Conservation (phyloP, 2,113 vertebrate genomes). For the Daphoenositta chrysoptera region DNA sequence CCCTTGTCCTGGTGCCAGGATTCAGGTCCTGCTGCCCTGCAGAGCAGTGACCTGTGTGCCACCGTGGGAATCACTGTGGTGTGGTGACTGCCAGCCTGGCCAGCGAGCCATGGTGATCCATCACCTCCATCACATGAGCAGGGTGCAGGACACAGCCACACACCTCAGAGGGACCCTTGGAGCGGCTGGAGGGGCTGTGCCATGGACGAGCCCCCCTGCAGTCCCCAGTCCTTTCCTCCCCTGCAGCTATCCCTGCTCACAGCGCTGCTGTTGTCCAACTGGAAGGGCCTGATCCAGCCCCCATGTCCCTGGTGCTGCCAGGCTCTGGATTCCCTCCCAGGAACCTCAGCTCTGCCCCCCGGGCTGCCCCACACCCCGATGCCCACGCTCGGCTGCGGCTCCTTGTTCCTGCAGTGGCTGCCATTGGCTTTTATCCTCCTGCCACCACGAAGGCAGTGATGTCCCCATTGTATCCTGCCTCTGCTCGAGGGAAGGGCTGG, state of each 20-base stretch:
- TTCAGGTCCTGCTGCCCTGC: background rate
- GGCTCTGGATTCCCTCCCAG: background rate
- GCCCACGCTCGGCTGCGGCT: rapidly evolving
- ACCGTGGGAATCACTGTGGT: rapidly evolving
- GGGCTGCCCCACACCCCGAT: rapidly evolving
- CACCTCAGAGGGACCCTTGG: background rate
- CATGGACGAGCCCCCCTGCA: background rate
- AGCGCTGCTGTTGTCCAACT: rapidly evolving
- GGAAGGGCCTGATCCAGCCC: background rate
- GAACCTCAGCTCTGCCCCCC: background rate
- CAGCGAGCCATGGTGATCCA: rapidly evolving
- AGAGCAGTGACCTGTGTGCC: background rate
- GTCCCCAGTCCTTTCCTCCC: background rate
- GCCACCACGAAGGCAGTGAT: background rate
- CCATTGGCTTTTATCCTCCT: background rate
- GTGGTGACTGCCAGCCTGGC: background rate
- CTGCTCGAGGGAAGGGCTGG: background rate
- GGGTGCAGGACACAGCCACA: background rate
- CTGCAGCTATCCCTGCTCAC: background rate
- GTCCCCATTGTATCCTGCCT: background rate
- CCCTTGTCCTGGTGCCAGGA: background rate
- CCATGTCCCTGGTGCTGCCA: rapidly evolving
- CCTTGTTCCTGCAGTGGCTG: background rate
- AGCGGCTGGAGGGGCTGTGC: background rate
- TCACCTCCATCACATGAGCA: background rate